A percentile compares a stretch with the other conserved stretches of the same genome.
Evolutionary conservation across 1,140 invertebrate genomes (phyloP).

Genomic region (Thaumetopoea pityocampa): DNA sequence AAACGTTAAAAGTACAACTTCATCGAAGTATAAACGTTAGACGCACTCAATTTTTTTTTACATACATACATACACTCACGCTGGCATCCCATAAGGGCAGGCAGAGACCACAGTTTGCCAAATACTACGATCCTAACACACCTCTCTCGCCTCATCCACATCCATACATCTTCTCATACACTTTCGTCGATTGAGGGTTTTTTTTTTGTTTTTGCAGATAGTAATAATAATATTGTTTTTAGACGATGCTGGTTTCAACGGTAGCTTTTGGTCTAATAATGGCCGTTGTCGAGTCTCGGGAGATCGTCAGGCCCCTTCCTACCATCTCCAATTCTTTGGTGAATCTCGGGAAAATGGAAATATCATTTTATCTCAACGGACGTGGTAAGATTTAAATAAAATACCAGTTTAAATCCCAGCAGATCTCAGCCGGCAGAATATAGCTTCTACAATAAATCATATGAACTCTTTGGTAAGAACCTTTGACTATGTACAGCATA

Average conservation of each 20-base stretch:
- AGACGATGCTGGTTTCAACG: slow-evolving; percentile 16
- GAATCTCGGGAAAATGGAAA: slow-evolving; percentile 62
- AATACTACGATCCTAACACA: no score
- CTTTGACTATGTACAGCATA: no score
- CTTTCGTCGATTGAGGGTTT: no score
- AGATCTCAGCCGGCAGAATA: background rate
- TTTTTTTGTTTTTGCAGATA: background rate
- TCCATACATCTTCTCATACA: no score
- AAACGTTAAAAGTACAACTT: no score
- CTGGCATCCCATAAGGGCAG: no score
- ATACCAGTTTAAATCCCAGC: background rate
- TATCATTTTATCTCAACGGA: slow-evolving; percentile 48
- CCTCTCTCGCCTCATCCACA: no score
- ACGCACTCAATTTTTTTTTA: no score
- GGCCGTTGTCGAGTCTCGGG: slow-evolving; percentile 17
- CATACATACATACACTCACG: no score
- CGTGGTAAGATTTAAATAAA: slow-evolving; percentile 31
- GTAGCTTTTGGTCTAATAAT: slow-evolving; percentile 13
- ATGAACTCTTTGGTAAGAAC: no score
- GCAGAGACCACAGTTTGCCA: no score
- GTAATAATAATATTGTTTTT: slow-evolving; percentile 1
- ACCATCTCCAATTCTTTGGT: slow-evolving; percentile 49
- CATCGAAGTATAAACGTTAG: no score
- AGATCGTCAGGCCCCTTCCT: slow-evolving; percentile 28
- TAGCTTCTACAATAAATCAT: slow-evolving; percentile 1